Evolutionary conservation across 2,797 vertebrate genomes (phyloP).

Genomic region (Rhabdophis nuchalis): DNA sequence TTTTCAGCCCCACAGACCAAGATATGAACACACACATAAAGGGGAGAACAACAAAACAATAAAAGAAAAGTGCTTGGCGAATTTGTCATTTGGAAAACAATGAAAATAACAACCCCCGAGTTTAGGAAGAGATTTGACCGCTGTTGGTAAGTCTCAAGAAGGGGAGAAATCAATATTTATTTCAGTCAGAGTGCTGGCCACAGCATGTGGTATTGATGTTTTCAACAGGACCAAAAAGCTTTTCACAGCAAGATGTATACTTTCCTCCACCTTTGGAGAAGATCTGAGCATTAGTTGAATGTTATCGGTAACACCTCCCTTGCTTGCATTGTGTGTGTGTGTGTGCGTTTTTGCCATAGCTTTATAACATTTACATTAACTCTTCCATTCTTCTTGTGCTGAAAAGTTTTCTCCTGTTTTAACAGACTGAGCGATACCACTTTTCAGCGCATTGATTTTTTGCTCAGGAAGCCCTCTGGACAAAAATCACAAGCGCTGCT

Average conservation of each 20-base stretch:
- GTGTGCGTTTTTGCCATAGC: background rate
- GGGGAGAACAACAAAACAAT: conserved; percentile 43
- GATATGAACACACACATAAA: background rate
- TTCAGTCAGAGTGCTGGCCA: conserved; percentile 52
- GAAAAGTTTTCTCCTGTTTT: conserved; percentile 1
- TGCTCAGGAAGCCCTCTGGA: background rate
- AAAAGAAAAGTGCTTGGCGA: conserved; percentile 49
- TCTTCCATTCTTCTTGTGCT: conserved; percentile 3
- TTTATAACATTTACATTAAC: background rate
- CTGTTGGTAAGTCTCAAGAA: conserved; percentile 42
- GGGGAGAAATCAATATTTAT: conserved; percentile 66
- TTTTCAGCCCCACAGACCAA: background rate
- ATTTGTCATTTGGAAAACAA: conserved; percentile 56
- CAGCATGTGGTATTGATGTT: conserved; percentile 61
- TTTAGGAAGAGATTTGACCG: conserved; percentile 43
- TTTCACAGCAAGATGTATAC: conserved; percentile 51
- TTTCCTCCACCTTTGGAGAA: conserved; percentile 34
- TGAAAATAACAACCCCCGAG: conserved; percentile 51
- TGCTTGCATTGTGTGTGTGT: conserved; percentile 13
- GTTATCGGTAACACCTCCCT: conserved; percentile 4
- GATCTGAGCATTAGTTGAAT: conserved; percentile 30
- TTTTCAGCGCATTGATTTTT: background rate
- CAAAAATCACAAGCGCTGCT: background rate
- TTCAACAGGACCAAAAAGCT: conserved; percentile 53
- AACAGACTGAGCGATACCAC: background rate